phyloP scores from a whole-genome alignment of 2,888 invertebrate species.

The Hermodice carunculata region DNA sequence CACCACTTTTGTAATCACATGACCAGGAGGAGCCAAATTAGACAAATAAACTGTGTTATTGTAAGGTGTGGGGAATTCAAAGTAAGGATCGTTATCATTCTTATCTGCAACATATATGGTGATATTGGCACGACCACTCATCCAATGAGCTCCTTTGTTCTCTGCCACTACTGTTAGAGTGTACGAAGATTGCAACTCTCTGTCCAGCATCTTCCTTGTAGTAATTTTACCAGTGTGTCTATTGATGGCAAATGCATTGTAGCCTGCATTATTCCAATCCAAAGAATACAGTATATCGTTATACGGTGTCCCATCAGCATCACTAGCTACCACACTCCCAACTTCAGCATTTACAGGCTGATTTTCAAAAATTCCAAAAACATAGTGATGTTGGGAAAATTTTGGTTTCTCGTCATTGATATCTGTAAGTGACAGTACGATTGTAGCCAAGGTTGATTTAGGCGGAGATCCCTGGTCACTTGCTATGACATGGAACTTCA shows the following conservation, averaged over 20 bases:
- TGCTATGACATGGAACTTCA: constrained; percentile 31
- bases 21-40: constrained; percentile 32
- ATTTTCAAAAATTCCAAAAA: constrained; percentile 16
- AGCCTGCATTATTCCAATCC: background rate
- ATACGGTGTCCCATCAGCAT: constrained; percentile 15
- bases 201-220: constrained; percentile 8
- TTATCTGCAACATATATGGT: constrained; percentile 10
- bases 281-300: constrained; percentile 9
- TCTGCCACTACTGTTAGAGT: constrained; percentile 6
- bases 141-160: constrained; percentile 9
- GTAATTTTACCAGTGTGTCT: constrained; percentile 14
- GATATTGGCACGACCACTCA: constrained; percentile 12
- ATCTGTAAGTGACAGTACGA: constrained; percentile 31
- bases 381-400: constrained; percentile 17
- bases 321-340: constrained; percentile 5
- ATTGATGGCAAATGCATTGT: constrained; percentile 8
- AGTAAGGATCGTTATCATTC: constrained; percentile 12
- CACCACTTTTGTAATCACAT: constrained; percentile 41
- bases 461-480: constrained; percentile 25
- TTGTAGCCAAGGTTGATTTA: constrained; percentile 19
- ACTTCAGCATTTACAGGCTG: background rate
- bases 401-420: constrained; percentile 42
- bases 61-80: constrained; percentile 8
- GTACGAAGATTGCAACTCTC: constrained; percentile 10
- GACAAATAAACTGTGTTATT: constrained; percentile 16